phyloP scores from a whole-genome alignment of 2,797 vertebrate species.

The Gobionotothen gibberifrons region DNA sequence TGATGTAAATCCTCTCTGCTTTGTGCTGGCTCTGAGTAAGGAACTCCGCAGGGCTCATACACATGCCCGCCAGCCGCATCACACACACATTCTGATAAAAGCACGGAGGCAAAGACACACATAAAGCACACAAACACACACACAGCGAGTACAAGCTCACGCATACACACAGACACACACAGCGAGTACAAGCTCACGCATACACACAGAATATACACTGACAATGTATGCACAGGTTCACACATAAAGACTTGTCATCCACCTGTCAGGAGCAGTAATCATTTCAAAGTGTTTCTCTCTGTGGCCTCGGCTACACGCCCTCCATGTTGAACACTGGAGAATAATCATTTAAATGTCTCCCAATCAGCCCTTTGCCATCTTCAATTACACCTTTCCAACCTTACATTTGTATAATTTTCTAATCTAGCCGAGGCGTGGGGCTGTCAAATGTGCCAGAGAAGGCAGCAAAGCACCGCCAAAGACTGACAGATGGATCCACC shows the following conservation, averaged over 20 bases:
- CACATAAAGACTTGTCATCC: constrained; percentile 67
- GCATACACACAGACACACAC: constrained; percentile 5
- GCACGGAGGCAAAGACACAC: constrained; percentile 17
- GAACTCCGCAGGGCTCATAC: constrained; percentile 70
- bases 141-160: constrained; percentile 1
- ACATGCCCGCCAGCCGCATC: constrained; percentile 42
- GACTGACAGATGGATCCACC: constrained; percentile 95
- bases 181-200: constrained; percentile 3
- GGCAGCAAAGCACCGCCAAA: constrained; percentile 88
- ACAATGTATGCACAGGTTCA: constrained; percentile 43
- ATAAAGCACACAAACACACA: neutral
- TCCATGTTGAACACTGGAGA: constrained; percentile 92
- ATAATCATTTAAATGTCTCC: constrained; percentile 98
- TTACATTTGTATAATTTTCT: constrained; percentile 99
- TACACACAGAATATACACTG: constrained; percentile 6
- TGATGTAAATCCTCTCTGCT: constrained; percentile 77
- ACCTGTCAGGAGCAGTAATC: constrained; percentile 90
- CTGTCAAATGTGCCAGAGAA: constrained; percentile 75
- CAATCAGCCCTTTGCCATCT: constrained; percentile 97
- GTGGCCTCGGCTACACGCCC: constrained; percentile 90
- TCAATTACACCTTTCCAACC: constrained; percentile 99
- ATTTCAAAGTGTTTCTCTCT: constrained; percentile 90
- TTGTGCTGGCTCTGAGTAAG: constrained; percentile 65
- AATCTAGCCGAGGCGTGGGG: constrained; percentile 92
- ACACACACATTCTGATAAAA: constrained; percentile 14